Percentiles rank a stretch among this genome's conserved stretches.
These are phyloP conservation scores for Silurus meridionalis DNA, from an alignment of 2,113 vertebrate species.

Conservation along the genomic window DNA sequence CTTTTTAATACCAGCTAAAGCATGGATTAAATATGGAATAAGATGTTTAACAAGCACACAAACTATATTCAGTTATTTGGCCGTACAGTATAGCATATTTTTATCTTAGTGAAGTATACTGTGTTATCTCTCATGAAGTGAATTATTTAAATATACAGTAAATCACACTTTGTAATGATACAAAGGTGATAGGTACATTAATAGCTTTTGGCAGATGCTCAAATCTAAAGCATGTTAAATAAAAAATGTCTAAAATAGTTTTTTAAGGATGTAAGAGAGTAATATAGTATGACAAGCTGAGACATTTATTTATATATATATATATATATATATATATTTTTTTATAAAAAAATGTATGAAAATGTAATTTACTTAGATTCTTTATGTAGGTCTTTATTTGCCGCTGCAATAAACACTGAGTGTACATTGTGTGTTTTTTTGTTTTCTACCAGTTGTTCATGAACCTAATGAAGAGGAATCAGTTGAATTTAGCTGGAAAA, in stretches of 20 bases:
- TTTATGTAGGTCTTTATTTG: neutral
- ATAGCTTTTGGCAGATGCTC: neutral
- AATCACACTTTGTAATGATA: neutral
- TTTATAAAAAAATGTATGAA: neutral
- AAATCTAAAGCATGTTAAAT: neutral
- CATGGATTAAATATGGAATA: neutral
- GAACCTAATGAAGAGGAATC: constrained; percentile 77
- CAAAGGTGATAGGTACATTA: neutral
- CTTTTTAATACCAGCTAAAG: neutral
- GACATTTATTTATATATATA: neutral
- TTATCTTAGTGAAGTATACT: neutral
- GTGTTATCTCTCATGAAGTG: neutral
- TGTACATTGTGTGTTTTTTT: constrained; percentile 5
- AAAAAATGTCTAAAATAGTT: neutral
- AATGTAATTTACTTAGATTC: too few relatives aligned
- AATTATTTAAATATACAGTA: neutral
- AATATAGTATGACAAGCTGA: neutral
- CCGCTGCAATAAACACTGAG: neutral
- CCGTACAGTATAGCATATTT: neutral
- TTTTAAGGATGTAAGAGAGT: too few relatives aligned
- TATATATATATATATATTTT: too few relatives aligned
- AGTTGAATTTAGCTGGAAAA: constrained; percentile 93
- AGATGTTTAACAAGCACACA: neutral
- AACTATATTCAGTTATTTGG: neutral
- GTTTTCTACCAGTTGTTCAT: constrained; percentile 80